Percentiles rank a stretch among this genome's conserved stretches.
Conservation (phyloP, 1,140 invertebrate genomes). For the Littorina saxatilis region DNA sequence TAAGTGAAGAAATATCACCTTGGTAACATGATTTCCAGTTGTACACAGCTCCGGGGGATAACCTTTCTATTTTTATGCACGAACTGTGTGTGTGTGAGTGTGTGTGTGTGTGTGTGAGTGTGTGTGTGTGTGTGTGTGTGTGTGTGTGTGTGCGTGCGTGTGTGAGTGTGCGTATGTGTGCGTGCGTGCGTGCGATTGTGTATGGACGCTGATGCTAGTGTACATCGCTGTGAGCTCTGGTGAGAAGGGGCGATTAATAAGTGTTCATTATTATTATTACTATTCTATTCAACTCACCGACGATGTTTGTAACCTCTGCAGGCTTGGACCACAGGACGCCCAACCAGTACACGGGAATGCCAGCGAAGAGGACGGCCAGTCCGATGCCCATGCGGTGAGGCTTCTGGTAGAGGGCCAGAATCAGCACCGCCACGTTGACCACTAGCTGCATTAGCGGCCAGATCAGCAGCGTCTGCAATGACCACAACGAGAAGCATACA, state of each 20-base stretch:
- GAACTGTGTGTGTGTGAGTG: no score
- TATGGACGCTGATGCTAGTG: no score
- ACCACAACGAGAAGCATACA: no score
- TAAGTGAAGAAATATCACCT: no score
- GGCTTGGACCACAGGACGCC: slow-evolving; percentile 81
- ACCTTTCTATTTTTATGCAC: no score
- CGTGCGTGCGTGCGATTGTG: background rate
- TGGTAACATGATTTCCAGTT: no score
- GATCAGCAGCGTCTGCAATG: slow-evolving; percentile 55
- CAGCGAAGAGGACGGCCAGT: slow-evolving; percentile 79
- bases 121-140: slow-evolving; percentile 1
- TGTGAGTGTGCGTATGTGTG: background rate
- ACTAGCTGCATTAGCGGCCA: slow-evolving; percentile 55
- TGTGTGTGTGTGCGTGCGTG: slow-evolving; percentile 3
- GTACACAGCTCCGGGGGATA: no score
- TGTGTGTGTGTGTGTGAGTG: slow-evolving; percentile 1
- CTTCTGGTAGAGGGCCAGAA: slow-evolving; percentile 78
- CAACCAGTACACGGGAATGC: slow-evolving; percentile 78
- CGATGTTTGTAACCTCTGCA: slow-evolving; percentile 54
- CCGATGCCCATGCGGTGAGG: slow-evolving; percentile 89
- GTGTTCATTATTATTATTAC: background rate
- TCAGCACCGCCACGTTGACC: slow-evolving; percentile 56
- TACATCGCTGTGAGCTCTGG: no score
- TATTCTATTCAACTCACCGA: slow-evolving; percentile 46
- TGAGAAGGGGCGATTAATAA: no score